Evolutionary conservation across 2,113 vertebrate genomes (phyloP).

Genomic region (Rhinopomastus cyanomelas): DNA sequence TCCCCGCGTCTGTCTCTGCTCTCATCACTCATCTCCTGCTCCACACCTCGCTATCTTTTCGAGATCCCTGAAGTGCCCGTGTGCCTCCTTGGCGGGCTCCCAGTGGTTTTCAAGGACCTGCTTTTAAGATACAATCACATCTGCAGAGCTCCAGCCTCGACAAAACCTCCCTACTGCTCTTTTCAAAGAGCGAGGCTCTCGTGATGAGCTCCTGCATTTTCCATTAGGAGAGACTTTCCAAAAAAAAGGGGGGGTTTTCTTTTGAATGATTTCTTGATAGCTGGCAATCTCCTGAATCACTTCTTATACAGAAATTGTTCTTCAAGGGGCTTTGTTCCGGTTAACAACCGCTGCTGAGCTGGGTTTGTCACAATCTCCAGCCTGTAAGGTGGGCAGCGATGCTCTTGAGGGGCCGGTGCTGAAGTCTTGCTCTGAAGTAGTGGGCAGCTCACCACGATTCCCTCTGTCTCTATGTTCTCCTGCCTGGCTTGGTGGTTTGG

Average conservation of each 20-base stretch:
- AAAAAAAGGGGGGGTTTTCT: not conserved
- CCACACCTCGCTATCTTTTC: not conserved
- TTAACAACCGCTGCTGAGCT: not conserved
- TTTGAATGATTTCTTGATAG: not conserved
- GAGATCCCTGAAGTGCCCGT: not conserved
- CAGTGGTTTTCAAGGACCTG: constrained; percentile 19
- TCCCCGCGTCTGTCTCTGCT: not conserved
- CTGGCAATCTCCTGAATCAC: constrained; percentile 4
- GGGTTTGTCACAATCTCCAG: not conserved
- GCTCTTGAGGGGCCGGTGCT: not conserved
- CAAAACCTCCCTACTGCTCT: not conserved
- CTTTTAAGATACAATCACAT: constrained; percentile 20
- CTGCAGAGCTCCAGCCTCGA: not conserved
- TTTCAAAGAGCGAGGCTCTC: not conserved
- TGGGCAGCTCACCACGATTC: not conserved
- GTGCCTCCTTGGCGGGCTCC: not conserved
- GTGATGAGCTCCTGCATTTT: not conserved
- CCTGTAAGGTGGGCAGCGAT: not conserved
- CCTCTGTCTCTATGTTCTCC: not conserved
- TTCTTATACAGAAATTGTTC: not conserved
- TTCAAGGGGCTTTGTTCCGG: not conserved
- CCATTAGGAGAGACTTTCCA: constrained; percentile 16
- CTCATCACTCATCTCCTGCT: not conserved
- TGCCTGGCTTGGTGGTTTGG: not conserved
- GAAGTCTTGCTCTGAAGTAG: not conserved